Conservation (phyloP, 1,140 invertebrate genomes). For the Sycophila sp. region DNA sequence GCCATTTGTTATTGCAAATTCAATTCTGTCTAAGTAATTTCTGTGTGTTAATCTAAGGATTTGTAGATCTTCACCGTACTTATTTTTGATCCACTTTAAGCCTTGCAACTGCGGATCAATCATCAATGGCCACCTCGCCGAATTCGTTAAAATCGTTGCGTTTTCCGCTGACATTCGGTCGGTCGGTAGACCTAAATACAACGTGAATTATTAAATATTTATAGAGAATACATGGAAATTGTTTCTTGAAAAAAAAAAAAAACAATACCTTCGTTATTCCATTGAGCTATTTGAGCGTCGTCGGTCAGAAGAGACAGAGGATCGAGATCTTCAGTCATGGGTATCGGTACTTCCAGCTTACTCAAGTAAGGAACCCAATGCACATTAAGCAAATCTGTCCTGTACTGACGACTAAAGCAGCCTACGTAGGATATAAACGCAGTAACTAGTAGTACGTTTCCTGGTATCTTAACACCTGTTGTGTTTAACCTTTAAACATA, state of each 20-base stretch:
- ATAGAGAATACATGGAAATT: constrained; percentile 18
- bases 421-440: constrained; percentile 97
- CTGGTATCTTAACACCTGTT: constrained; percentile 82
- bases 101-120: constrained; percentile 94
- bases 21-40: constrained; percentile 86
- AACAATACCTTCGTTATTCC: constrained; percentile 86
- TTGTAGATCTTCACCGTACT: constrained; percentile 76
- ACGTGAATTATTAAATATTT: constrained; percentile 10
- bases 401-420: constrained; percentile 89
- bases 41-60: constrained; percentile 83
- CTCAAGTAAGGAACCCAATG: constrained; percentile 81
- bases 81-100: constrained; percentile 95
- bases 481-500: constrained; percentile 59
- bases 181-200: constrained; percentile 84
- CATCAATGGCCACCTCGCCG: constrained; percentile 92
- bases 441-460: constrained; percentile 88
- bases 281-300: constrained; percentile 89
- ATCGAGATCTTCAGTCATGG: constrained; percentile 81
- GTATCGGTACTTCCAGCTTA: constrained; percentile 76
- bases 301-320: constrained; percentile 86
- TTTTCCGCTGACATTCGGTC: constrained; percentile 96
- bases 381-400: constrained; percentile 81
- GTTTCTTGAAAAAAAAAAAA: neutral
- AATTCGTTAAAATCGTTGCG: constrained; percentile 90
- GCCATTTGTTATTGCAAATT: constrained; percentile 82